A percentile compares a stretch with the other conserved stretches of the same genome.
These are phyloP conservation scores for Diplogasteroides magnus DNA, from an alignment of 1,140 invertebrate species.

Conservation along the genomic window DNA sequence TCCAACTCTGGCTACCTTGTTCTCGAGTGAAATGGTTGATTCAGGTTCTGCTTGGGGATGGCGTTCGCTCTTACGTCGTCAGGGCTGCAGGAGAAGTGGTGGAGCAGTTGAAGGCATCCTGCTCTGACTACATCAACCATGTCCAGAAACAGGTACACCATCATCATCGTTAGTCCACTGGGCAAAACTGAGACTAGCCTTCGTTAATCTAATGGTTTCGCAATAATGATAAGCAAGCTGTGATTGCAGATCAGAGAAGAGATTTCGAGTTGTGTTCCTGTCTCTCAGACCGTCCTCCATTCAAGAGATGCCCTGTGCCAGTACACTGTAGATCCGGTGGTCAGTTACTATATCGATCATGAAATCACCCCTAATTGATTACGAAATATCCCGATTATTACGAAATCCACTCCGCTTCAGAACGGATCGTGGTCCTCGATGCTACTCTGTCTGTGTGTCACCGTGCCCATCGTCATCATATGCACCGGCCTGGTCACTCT, in stretches of 20 bases:
- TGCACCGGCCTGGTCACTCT: slow-evolving; percentile 22
- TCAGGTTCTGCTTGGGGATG: slow-evolving; percentile 20
- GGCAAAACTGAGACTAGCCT: not conserved
- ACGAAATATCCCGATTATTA: no score
- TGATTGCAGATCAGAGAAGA: slow-evolving; percentile 44
- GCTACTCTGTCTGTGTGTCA: slow-evolving; percentile 19
- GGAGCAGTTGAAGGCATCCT: slow-evolving; percentile 17
- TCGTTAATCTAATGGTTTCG: slow-evolving; percentile 9
- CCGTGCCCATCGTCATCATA: slow-evolving; percentile 23
- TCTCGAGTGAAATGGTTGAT: no score
- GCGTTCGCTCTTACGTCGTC: slow-evolving; percentile 27
- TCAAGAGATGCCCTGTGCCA: slow-evolving; percentile 27
- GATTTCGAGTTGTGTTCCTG: slow-evolving; percentile 45
- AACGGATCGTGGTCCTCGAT: slow-evolving; percentile 37
- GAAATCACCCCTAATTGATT: no score
- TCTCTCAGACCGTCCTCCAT: slow-evolving; percentile 19
- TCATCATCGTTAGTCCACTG: not conserved
- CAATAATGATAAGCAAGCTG: slow-evolving; percentile 7
- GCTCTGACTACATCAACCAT: slow-evolving; percentile 33
- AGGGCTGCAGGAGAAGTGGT: slow-evolving; percentile 31
- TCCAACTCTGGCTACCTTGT: no score
- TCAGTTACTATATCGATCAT: no score
- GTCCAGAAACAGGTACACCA: slow-evolving; percentile 25
- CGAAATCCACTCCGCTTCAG: slow-evolving; percentile 12
- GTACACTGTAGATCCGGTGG: slow-evolving; percentile 30